These are phyloP conservation scores for Eupithecia exiguata DNA, from an alignment of 2,888 invertebrate genomes.

Conservation along the genomic window DNA sequence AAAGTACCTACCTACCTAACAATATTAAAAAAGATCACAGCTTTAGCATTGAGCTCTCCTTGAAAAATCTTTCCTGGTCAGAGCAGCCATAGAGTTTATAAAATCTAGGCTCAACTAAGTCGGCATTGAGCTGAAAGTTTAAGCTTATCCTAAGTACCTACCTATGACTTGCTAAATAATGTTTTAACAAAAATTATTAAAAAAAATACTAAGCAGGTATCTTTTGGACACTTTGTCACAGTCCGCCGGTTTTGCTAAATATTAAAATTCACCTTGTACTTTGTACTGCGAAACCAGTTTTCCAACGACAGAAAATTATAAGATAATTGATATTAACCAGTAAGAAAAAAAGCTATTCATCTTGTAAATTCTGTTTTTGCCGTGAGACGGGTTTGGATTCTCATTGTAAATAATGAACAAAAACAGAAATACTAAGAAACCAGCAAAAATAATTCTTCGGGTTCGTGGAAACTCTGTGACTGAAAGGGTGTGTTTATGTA, in stretches of 20 bases:
- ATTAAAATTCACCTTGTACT: constrained; percentile 37
- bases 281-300: constrained; percentile 41
- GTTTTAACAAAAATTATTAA: not conserved
- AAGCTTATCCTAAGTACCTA: too few relatives aligned
- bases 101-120: not conserved
- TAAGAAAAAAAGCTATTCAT: constrained; percentile 38
- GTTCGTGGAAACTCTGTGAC: too few relatives aligned
- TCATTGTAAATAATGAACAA: constrained; percentile 42
- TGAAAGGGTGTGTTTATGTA: too few relatives aligned
- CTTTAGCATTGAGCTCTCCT: not conserved
- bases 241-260: not conserved
- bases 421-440: constrained; percentile 23
- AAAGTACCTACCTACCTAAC: too few relatives aligned
- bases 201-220: not conserved
- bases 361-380: constrained; percentile 40
- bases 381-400: constrained; percentile 33
- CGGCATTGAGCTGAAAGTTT: too few relatives aligned
- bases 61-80: not conserved
- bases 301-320: constrained; percentile 31
- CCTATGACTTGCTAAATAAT: too few relatives aligned
- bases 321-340: constrained; percentile 37
- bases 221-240: not conserved
- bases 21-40: not conserved
- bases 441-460: not conserved
- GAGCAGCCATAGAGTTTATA: not conserved